Percentiles rank a stretch among this genome's conserved stretches.
These are phyloP conservation scores for Ornithorhynchus anatinus DNA, from an alignment of 2,113 vertebrate species.

Conservation along the genomic window DNA sequence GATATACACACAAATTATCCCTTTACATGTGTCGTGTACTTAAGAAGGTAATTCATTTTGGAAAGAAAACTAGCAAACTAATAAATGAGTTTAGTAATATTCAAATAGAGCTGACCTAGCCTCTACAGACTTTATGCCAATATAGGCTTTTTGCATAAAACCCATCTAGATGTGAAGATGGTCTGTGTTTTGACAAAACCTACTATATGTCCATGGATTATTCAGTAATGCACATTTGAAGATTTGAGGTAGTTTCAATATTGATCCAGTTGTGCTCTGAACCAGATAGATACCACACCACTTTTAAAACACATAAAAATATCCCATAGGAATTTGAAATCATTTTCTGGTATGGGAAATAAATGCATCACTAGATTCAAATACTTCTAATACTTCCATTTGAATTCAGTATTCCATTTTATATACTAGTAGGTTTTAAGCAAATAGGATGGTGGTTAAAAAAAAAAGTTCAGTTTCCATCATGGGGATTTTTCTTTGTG, in stretches of 20 bases:
- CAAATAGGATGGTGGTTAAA: conserved; percentile 18
- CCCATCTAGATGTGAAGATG: conserved; percentile 45
- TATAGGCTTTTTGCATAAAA: conserved; percentile 53
- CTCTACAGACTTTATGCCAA: conserved; percentile 39
- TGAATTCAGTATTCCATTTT: conserved; percentile 44
- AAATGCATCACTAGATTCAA: conserved; percentile 56
- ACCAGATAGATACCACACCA: conserved; percentile 59
- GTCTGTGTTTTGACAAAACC: conserved; percentile 52
- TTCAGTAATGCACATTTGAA: conserved; percentile 72
- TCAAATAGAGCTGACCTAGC: conserved; percentile 42
- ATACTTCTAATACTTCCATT: conserved; percentile 49
- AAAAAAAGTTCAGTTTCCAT: conserved; percentile 4
- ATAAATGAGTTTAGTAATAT: conserved; percentile 37
- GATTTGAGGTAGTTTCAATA: conserved; percentile 67
- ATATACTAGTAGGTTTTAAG: conserved; percentile 30
- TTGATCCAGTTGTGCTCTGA: conserved; percentile 63
- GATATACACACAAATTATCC: conserved; percentile 36
- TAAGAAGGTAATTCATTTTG: conserved; percentile 53
- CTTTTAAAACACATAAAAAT: conserved; percentile 70
- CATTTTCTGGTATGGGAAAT: conserved; percentile 67
- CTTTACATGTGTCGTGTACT: conserved; percentile 26
- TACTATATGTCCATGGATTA: conserved; percentile 62
- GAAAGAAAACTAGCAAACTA: conserved; percentile 41
- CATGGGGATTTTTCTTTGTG: conserved; percentile 14
- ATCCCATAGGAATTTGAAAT: conserved; percentile 64